Evolutionary conservation across 2,797 vertebrate species (phyloP).

Genomic region (Microhierax caerulescens): DNA sequence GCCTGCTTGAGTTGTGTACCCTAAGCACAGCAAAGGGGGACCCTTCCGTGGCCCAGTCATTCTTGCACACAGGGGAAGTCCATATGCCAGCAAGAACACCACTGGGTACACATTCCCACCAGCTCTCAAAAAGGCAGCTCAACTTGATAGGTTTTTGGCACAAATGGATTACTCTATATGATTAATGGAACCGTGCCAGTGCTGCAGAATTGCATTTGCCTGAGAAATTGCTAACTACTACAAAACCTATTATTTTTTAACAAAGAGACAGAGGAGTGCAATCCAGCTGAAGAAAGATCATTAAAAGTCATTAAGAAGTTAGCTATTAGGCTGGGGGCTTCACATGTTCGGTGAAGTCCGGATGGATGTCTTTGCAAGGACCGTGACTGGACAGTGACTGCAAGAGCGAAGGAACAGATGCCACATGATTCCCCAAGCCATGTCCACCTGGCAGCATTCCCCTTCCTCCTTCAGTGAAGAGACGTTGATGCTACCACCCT

Average conservation of each 20-base stretch:
- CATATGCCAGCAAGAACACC: conserved; percentile 66
- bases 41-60: neutral
- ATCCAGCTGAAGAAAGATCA: neutral
- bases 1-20: neutral
- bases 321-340: neutral
- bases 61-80: conserved; percentile 50
- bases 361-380: neutral
- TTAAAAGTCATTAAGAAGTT: conserved; percentile 18
- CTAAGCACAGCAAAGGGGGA: neutral
- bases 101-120: conserved; percentile 61
- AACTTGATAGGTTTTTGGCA: conserved; percentile 69
- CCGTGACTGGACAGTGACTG: neutral
- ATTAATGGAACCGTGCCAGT: conserved; percentile 49
- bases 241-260: conserved; percentile 60
- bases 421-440: neutral
- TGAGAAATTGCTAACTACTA: conserved; percentile 46
- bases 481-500: neutral
- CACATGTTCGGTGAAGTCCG: neutral
- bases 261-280: neutral
- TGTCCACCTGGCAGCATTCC: conserved; percentile 24
- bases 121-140: conserved; percentile 63
- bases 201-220: conserved; percentile 33
- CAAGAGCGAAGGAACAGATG: conserved; percentile 14
- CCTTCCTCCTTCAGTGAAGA: neutral
- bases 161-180: conserved; percentile 50